Evolutionary conservation across 1,140 invertebrate genomes (phyloP), one percentile per base, ranked within the genome.

Genomic region (Hirudo medicinalis): DNA sequence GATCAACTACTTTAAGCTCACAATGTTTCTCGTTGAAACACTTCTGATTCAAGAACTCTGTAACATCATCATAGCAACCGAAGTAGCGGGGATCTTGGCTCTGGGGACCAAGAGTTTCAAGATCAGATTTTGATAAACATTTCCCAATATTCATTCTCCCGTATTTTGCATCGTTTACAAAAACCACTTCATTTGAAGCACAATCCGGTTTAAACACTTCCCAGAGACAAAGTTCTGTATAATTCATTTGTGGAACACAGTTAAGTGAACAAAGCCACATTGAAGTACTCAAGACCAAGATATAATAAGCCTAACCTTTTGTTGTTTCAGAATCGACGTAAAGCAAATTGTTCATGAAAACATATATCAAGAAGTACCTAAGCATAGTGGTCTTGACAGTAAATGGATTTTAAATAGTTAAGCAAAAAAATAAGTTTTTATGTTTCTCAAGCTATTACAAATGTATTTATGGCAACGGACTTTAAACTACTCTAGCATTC

Each of bases 81-180:
- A 63, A 63, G 15, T 20, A 9, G 2, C 57, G 57, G 19, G 57
- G 57, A 63, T 63, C 57, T 32, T 63, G 22, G 15, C 43, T 49
- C 15, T 49, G 43, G 11, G 57, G 57, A 13, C 57, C 57, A 32
- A 63, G 22, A 63, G 57, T 17, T 13, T 63, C 57, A 20, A 63
- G 3, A 25, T 63, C 57, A 13, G 22, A 25, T 11, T 25, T 32
- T 32, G 57, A 27, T 13, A 63, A 63, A 32, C 57, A 63, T 63
- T 32, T 25, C 29, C 57, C 57, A 15, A 63, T 63, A 9, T 63
- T 20, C 57, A 63, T 63, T 63, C 57, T 25, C 57, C 57, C 57
- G 19, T 63, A 69, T 27, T 9, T 32, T 11, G 67, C 67, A 40
- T 40, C n/a, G 13, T 22, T 69, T 0, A 69, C 27, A 6, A 69